phyloP scores from a whole-genome alignment of 1,140 invertebrate genomes.

The Drosophila grimshawi region DNA sequence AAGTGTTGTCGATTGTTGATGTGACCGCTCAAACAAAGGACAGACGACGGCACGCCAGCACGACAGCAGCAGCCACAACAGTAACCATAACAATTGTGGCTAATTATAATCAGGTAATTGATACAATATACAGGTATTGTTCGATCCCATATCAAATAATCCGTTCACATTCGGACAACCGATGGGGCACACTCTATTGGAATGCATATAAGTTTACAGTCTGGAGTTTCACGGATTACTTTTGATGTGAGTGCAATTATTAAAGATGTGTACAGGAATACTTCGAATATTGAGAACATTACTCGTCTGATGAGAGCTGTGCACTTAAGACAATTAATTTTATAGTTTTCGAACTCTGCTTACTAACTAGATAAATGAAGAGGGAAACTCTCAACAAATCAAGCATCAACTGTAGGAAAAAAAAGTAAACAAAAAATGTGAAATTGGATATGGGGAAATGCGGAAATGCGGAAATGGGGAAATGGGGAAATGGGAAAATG shows the following conservation, averaged over 20 bases:
- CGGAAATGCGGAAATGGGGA: slow-evolving; percentile 7
- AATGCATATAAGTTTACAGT: no score
- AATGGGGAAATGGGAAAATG: slow-evolving; percentile 16
- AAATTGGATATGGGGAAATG: background rate
- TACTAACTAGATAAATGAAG: slow-evolving; percentile 2
- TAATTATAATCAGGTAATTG: slow-evolving; percentile 28
- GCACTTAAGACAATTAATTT: no score
- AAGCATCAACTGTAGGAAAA: slow-evolving; percentile 25
- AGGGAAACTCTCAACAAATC: slow-evolving; percentile 26
- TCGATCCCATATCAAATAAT: no score
- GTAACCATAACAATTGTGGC: slow-evolving; percentile 6
- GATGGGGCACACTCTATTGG: no score
- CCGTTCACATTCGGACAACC: no score
- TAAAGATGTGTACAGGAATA: no score
- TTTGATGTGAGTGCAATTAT: no score
- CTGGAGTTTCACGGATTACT: no score
- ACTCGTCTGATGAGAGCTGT: no score
- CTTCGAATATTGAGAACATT: no score
- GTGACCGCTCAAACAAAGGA: slow-evolving; percentile 15
- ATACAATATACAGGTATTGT: slow-evolving; percentile 4
- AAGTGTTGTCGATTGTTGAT: slow-evolving; percentile 34
- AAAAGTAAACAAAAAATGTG: background rate
- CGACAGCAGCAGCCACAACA: background rate
- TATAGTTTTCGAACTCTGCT: slow-evolving; percentile 1
- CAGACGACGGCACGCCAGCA: background rate